Evolutionary conservation across 92 coral and sea anemone genomes (phyloP).

Genomic region (Bergia puertoricense): DNA sequence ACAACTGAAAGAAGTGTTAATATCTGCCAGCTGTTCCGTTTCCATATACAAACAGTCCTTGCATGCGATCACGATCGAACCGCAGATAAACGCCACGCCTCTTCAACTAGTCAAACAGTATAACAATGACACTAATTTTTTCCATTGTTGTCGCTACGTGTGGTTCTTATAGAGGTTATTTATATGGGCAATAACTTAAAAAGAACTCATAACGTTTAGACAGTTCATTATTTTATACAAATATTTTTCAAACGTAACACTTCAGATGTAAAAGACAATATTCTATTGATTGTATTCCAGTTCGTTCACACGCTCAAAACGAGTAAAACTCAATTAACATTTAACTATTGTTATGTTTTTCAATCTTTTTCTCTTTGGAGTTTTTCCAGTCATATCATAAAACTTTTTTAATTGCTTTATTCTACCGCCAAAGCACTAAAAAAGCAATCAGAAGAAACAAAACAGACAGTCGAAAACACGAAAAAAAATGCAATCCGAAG

Average conservation of each 20-base stretch:
- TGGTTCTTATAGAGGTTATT: neutral
- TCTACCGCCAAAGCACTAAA: neutral
- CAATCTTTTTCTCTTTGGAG: too few relatives aligned
- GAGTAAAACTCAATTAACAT: neutral
- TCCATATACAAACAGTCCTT: neutral
- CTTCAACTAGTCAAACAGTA: neutral
- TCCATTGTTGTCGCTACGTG: slow-evolving; percentile 3
- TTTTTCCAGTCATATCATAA: neutral
- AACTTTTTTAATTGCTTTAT: neutral
- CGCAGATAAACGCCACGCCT: neutral
- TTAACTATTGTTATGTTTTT: neutral
- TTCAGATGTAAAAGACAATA: neutral
- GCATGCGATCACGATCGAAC: neutral
- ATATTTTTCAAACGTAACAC: neutral
- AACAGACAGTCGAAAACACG: neutral
- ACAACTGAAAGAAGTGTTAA: neutral
- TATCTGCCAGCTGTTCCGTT: slow-evolving; percentile 11
- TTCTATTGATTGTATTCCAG: neutral
- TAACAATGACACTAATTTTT: neutral
- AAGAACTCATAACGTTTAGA: neutral
- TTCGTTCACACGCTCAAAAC: slow-evolving; percentile 10
- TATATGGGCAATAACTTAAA: neutral
- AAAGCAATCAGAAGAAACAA: neutral
- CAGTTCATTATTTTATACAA: neutral
- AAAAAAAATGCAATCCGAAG: neutral